Percentiles rank a stretch among this genome's conserved stretches.
Evolutionary conservation across 2,113 vertebrate genomes (phyloP).

Genomic region (Symphodus melops): DNA sequence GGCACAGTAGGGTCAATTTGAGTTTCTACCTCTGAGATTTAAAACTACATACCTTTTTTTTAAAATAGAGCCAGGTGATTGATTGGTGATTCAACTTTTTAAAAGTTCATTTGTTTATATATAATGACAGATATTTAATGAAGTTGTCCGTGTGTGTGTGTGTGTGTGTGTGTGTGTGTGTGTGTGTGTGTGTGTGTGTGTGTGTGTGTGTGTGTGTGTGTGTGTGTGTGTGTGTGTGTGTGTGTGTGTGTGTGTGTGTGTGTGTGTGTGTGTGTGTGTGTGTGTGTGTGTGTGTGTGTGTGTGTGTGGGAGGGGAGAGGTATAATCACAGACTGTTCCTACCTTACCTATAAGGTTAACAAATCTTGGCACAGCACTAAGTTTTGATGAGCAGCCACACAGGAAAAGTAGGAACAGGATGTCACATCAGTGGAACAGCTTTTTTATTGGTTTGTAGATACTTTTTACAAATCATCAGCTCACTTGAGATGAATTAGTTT

Average conservation of each 20-base stretch:
- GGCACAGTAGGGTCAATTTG: conserved; percentile 28
- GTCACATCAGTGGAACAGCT: neutral
- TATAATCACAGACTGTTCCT: too few species aligned
- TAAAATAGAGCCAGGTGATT: neutral
- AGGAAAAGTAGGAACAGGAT: neutral
- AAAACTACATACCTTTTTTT: neutral
- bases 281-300: too few species aligned
- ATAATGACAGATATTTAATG: neutral
- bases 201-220: neutral
- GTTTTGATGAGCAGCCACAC: neutral
- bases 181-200: too few species aligned
- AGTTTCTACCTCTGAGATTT: conserved; percentile 22
- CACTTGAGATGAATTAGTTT: too few species aligned
- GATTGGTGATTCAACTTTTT: neutral
- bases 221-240: too few species aligned
- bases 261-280: too few species aligned
- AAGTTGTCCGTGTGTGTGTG: neutral
- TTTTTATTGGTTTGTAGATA: neutral
- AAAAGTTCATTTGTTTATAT: neutral
- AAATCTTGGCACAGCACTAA: neutral
- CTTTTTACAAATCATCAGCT: too few species aligned
- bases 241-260: neutral
- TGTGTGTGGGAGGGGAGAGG: too few species aligned
- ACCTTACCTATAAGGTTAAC: neutral
- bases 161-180: too few species aligned